Evolutionary conservation across 2,888 invertebrate species (phyloP).

Genomic region (Acholoe squamosa): DNA sequence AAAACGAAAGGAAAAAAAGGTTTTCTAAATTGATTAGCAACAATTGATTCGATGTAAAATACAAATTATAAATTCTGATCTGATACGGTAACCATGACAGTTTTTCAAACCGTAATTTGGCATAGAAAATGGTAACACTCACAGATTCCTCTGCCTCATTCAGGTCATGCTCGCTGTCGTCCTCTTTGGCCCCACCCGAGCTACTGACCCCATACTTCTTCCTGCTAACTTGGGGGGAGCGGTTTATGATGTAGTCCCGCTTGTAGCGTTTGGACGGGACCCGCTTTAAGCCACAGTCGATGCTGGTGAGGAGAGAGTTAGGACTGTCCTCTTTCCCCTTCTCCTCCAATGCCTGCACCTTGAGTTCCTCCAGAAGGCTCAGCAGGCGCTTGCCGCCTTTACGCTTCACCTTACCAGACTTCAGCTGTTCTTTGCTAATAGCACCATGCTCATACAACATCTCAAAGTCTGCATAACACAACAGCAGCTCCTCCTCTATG

Average conservation of each 20-base stretch:
- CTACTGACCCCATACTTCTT: constrained; percentile 60
- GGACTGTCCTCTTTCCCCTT: constrained; percentile 63
- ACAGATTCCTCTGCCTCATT: constrained; percentile 48
- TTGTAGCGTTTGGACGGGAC: constrained; percentile 75
- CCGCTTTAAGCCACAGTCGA: constrained; percentile 75
- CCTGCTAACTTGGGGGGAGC: constrained; percentile 8
- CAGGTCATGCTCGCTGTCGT: not conserved
- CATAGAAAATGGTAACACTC: too few relatives aligned
- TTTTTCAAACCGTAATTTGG: too few relatives aligned
- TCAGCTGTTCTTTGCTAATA: constrained; percentile 63
- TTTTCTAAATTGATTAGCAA: too few relatives aligned
- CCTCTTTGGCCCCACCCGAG: not conserved
- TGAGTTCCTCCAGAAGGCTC: constrained; percentile 43
- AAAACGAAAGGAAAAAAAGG: too few relatives aligned
- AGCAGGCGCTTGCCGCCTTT: constrained; percentile 48
- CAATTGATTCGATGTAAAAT: too few relatives aligned
- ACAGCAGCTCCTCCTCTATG: constrained; percentile 65
- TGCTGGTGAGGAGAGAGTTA: constrained; percentile 43
- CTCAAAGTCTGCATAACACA: constrained; percentile 67
- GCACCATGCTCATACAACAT: constrained; percentile 61
- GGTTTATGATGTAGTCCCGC: constrained; percentile 76
- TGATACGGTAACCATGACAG: too few relatives aligned
- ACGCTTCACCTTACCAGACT: constrained; percentile 62
- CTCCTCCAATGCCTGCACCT: not conserved
- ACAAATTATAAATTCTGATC: too few relatives aligned